Base-by-base conservation (phyloP, 2,797 vertebrate genomes). In the Odontamblyopus lacepedii region DNA sequence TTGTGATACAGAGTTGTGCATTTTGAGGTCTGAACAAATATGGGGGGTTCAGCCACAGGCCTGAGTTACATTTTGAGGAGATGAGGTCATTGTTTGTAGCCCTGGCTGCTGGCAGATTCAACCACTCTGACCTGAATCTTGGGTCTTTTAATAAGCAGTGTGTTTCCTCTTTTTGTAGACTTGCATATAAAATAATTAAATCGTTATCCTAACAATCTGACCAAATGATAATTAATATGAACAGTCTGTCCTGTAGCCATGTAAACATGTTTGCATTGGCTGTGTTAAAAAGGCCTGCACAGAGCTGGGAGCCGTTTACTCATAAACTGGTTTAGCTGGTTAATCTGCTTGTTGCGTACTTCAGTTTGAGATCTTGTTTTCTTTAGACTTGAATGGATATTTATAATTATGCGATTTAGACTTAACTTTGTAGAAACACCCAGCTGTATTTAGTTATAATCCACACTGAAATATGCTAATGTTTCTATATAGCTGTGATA, bases 301-400 rank as follows among this genome's bases (percentile, higher is more conserved):
- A 73, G 19, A 55, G 59, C 69, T 70, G 27, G 55, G 18, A 71
- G 44, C 64, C 38, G 70, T 29, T 80, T 38, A 62, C 67, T 56
- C 15, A 4, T 69, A n/a, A 91, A 92, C 91, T 77, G 79, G 88
- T 89, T 76, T 5, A 67, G 86, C 92, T 73, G 83, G 91, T 91
- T 83, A 23, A 35, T 78, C 84, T 69, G 76, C 82, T 29, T 84
- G 67, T 76, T 77, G 71, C 27, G 35, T 80, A 32, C 29, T 71
- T 80, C 53, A 63, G 71, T 69, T 72, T 27, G 41, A 48, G 63
- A 64, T 59, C 67, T 35, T 77, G 62, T 81, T 79, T 83, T 83
- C 48, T 65, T 78, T 72, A 72, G n/a, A 77, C 15, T 29, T 66
- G 26, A 67, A 32, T 73, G 77, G 13, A 56, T 56, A n/a, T 74